These are phyloP conservation scores for Calidris pugnax DNA, from an alignment of 2,113 vertebrate species.

Conservation along the genomic window DNA sequence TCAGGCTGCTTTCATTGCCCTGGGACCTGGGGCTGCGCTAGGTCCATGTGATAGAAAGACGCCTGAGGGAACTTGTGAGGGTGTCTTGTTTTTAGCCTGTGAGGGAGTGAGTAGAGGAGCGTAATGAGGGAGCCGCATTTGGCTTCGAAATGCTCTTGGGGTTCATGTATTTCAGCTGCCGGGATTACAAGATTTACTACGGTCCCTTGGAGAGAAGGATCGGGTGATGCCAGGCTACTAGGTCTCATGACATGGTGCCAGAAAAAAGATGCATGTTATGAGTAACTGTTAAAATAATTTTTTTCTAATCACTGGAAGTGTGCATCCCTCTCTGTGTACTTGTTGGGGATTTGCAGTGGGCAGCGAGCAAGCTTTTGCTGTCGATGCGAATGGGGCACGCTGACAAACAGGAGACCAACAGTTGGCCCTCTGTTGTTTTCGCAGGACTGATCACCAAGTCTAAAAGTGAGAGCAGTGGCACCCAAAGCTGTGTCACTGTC, in stretches of 20 bases:
- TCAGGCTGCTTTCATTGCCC: not conserved
- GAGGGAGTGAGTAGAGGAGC: not conserved
- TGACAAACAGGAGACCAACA: not conserved
- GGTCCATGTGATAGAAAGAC: fast-evolving
- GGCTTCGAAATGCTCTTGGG: not conserved
- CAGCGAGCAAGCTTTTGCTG: not conserved
- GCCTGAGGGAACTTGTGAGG: not conserved
- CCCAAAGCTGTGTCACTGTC: not conserved
- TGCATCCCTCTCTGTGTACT: not conserved
- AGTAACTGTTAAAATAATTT: not conserved
- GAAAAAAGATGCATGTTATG: not conserved
- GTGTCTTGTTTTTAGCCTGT: not conserved
- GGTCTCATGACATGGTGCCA: not conserved
- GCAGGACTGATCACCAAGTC: not conserved
- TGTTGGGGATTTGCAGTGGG: not conserved
- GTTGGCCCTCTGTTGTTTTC: not conserved
- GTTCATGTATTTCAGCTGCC: not conserved
- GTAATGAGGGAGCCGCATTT: fast-evolving
- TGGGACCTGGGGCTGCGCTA: not conserved
- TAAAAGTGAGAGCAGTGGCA: not conserved
- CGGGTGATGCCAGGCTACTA: not conserved
- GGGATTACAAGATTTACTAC: not conserved
- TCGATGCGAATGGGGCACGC: not conserved
- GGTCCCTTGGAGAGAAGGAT: not conserved
- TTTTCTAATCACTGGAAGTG: not conserved